A percentile compares a stretch with the other conserved stretches of the same genome.
Evolutionary conservation across 1,140 invertebrate species (phyloP).

Genomic region (Drepana arcuata): DNA sequence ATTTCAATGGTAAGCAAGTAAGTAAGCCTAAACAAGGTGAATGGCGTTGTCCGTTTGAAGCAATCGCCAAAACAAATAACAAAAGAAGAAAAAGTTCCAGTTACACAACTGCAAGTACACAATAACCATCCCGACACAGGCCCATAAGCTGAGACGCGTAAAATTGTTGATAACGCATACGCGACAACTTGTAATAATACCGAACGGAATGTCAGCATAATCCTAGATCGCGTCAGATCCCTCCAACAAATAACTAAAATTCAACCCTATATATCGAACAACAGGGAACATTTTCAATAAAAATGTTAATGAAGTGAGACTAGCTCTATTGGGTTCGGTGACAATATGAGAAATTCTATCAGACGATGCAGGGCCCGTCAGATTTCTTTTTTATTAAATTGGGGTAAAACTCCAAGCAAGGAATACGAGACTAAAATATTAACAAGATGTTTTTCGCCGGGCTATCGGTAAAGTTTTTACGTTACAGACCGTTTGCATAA

Average conservation of each 20-base stretch:
- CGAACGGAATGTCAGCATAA: constrained; percentile 26
- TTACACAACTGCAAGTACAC: too few relatives aligned
- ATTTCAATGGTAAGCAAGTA: too few relatives aligned
- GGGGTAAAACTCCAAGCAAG: constrained; percentile 3
- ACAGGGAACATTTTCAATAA: constrained; percentile 7
- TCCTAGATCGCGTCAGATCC: constrained; percentile 9
- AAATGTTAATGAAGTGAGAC: constrained; percentile 12
- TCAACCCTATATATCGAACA: constrained; percentile 1
- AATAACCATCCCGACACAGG: constrained; percentile 16
- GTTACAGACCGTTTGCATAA: constrained; percentile 6
- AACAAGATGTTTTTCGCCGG: constrained; percentile 4
- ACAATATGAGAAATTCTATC: constrained; percentile 22
- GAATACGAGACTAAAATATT: constrained; percentile 4
- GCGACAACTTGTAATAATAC: too few relatives aligned
- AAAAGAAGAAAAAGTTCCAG: too few relatives aligned
- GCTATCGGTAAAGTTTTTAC: constrained; percentile 6
- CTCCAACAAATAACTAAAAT: constrained; percentile 1
- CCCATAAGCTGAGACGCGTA: constrained; percentile 24
- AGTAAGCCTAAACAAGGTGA: too few relatives aligned
- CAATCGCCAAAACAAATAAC: too few relatives aligned
- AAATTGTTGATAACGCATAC: constrained; percentile 36
- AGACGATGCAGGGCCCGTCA: constrained; percentile 4
- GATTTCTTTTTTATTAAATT: constrained; percentile 20
- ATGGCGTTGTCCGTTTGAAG: too few relatives aligned
- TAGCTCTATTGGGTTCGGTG: constrained; percentile 10